Conservation (phyloP, 2,797 vertebrate genomes). For the Falco berigora region DNA sequence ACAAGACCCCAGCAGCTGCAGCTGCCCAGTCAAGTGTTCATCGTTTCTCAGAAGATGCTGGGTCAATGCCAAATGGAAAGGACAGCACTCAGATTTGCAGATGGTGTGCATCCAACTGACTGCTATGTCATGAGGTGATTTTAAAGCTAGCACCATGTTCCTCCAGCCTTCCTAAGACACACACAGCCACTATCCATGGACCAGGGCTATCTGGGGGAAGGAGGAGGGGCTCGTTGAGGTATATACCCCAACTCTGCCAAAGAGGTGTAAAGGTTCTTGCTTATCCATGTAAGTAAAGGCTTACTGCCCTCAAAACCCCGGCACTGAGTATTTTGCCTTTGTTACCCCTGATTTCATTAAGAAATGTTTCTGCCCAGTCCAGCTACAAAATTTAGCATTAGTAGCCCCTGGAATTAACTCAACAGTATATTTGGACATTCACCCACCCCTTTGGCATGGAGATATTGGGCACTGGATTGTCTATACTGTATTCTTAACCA, state of each 20-base stretch:
- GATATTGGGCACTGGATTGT: neutral
- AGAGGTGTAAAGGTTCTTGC: neutral
- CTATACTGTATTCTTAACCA: neutral
- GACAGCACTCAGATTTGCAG: neutral
- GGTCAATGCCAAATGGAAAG: neutral
- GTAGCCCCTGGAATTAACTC: neutral
- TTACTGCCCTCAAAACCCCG: neutral
- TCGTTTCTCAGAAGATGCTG: neutral
- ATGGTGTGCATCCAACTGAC: neutral
- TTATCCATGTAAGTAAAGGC: neutral
- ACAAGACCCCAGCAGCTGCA: neutral
- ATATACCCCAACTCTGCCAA: neutral
- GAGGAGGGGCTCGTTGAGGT: too few relatives aligned
- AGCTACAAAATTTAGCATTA: neutral
- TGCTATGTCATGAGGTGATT: neutral
- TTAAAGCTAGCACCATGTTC: neutral
- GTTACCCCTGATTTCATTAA: neutral
- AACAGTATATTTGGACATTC: fast-evolving
- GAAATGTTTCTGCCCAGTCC: neutral
- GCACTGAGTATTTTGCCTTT: neutral
- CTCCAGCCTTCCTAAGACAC: neutral
- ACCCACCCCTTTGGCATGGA: neutral
- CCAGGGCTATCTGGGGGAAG: neutral
- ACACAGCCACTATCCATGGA: neutral
- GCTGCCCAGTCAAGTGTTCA: neutral